Percentiles rank a stretch among this genome's conserved stretches.
These are phyloP conservation scores for Drosophila kanekoi DNA, from an alignment of 2,888 invertebrate genomes.

Conservation along the genomic window DNA sequence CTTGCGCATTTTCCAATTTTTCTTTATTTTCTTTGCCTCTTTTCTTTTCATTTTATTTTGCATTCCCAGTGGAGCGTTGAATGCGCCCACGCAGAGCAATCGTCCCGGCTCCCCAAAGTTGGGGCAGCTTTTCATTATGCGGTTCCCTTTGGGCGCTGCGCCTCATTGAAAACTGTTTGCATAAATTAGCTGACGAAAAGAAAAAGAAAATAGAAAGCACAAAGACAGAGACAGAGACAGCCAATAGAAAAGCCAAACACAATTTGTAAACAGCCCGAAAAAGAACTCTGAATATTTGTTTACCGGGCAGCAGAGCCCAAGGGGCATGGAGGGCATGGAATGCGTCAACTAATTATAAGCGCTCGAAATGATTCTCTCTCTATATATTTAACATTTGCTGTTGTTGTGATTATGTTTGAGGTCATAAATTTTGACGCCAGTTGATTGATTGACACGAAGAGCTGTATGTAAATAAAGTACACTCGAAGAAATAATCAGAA, in stretches of 20 bases:
- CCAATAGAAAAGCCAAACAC: slow-evolving; percentile 58
- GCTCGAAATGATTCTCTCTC: slow-evolving; percentile 43
- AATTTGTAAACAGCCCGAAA: slow-evolving; percentile 59
- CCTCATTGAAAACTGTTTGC: slow-evolving; percentile 71
- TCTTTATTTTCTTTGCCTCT: slow-evolving; percentile 18
- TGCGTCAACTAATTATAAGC: slow-evolving; percentile 69
- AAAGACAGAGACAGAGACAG: slow-evolving; percentile 5
- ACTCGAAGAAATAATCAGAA: not conserved
- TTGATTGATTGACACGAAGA: slow-evolving; percentile 70
- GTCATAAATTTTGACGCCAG: slow-evolving; percentile 75
- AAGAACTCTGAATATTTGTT: slow-evolving; percentile 36
- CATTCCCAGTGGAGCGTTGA: slow-evolving; percentile 45
- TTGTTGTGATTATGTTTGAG: slow-evolving; percentile 68
- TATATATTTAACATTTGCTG: slow-evolving; percentile 26
- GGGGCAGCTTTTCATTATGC: slow-evolving; percentile 34
- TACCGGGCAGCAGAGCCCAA: not conserved
- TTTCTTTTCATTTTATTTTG: slow-evolving; percentile 45
- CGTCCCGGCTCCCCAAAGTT: not conserved
- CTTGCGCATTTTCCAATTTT: slow-evolving; percentile 23
- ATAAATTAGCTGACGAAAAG: slow-evolving; percentile 68
- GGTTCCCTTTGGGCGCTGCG: slow-evolving; percentile 27
- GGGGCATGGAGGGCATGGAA: slow-evolving; percentile 7
- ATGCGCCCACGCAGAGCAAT: slow-evolving; percentile 27
- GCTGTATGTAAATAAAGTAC: slow-evolving; percentile 1
- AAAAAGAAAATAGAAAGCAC: slow-evolving; percentile 23